Evolutionary conservation across 2,888 invertebrate species (phyloP).

Genomic region (Epinotia brunnichana): DNA sequence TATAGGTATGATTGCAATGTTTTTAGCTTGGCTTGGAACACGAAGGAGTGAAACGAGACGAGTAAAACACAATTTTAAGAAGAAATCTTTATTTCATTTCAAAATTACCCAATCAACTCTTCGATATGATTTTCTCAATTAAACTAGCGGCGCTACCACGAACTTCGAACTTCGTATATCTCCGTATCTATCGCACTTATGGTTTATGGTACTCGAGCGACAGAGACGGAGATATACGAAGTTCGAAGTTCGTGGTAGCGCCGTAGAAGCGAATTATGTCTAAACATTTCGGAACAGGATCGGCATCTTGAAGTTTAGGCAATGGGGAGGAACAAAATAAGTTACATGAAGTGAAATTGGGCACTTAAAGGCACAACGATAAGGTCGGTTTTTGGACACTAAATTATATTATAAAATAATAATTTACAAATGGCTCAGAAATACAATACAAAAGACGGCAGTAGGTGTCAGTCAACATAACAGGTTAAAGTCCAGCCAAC

Average conservation of each 20-base stretch:
- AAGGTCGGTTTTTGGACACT: neutral
- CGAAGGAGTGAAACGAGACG: neutral
- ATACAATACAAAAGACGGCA: constrained; percentile 42
- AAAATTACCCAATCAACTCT: constrained; percentile 76
- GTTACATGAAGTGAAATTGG: neutral
- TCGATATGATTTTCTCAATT: constrained; percentile 79
- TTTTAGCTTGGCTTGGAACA: too few relatives aligned
- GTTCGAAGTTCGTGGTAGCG: too few relatives aligned
- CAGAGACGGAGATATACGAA: too few relatives aligned
- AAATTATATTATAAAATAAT: constrained; percentile 26
- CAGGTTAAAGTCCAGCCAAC: too few relatives aligned
- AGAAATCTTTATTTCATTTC: constrained; percentile 79
- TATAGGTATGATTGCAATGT: too few relatives aligned
- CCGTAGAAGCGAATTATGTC: constrained; percentile 62
- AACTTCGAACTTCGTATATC: too few relatives aligned
- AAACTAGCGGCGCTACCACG: constrained; percentile 72
- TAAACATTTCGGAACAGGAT: neutral
- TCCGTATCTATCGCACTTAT: too few relatives aligned
- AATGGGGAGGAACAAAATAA: neutral
- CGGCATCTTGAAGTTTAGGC: neutral
- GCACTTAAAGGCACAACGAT: neutral
- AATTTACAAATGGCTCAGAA: constrained; percentile 18
- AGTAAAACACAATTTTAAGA: constrained; percentile 60
- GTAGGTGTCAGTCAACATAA: constrained; percentile 34
- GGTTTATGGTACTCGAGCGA: too few relatives aligned